Conservation (phyloP, 64 coral and sea anemone genomes). For the Astreopora myriophthalma region DNA sequence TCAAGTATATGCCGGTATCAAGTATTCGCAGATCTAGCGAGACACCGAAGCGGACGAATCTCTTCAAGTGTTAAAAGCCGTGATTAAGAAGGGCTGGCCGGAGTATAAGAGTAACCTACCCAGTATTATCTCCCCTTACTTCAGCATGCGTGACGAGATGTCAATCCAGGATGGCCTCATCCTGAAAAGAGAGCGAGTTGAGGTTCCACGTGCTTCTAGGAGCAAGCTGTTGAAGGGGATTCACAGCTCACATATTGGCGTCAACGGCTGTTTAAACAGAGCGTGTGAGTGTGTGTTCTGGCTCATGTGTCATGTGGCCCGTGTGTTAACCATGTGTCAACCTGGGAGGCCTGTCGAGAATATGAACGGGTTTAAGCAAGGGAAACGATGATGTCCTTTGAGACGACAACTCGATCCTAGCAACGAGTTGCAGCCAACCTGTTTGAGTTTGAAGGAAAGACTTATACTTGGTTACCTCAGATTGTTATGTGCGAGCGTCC, state of each 20-base stretch:
- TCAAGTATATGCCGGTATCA: too few species aligned
- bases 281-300: constrained; percentile 33
- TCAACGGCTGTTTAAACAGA: constrained; percentile 22
- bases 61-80: too few species aligned
- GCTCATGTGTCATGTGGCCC: constrained; percentile 38
- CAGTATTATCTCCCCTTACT: constrained; percentile 3
- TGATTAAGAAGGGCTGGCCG: too few species aligned
- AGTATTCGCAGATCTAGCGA: too few species aligned
- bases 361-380: constrained; percentile 16
- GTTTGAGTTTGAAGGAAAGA: constrained; percentile 45
- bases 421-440: constrained; percentile 56
- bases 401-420: constrained; percentile 33
- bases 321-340: constrained; percentile 1
- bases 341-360: constrained; percentile 28
- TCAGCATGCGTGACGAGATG: constrained; percentile 41
- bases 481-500: neutral
- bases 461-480: neutral
- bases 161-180: constrained; percentile 39
- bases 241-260: constrained; percentile 53
- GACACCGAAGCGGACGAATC: too few species aligned
- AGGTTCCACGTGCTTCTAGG: constrained; percentile 32
- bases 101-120: constrained; percentile 41
- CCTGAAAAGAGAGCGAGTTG: constrained; percentile 9
- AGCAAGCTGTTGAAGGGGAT: constrained; percentile 12
- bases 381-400: constrained; percentile 35